phyloP scores from a whole-genome alignment of 1,140 invertebrate species.

The Drosophila lini region DNA sequence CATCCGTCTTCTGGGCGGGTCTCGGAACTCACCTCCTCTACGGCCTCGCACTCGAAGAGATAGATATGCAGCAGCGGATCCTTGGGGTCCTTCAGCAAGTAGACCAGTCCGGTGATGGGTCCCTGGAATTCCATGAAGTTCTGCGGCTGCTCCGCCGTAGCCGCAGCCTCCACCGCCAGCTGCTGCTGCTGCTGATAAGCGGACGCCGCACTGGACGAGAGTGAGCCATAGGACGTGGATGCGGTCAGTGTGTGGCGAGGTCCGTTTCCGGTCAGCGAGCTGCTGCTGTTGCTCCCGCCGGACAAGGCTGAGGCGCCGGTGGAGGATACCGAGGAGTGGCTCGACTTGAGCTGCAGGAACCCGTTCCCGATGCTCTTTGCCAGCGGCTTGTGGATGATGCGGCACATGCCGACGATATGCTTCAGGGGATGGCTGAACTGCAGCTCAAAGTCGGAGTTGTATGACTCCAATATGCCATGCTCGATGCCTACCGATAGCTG shows the following conservation, averaged over 20 bases:
- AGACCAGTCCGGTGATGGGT: slow-evolving; percentile 85
- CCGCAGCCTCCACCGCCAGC: slow-evolving; percentile 50
- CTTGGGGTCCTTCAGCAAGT: slow-evolving; percentile 87
- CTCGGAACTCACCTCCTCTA: slow-evolving; percentile 86
- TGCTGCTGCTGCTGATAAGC: slow-evolving; percentile 70
- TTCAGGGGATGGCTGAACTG: slow-evolving; percentile 87
- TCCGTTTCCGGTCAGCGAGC: slow-evolving; percentile 61
- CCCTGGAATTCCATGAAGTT: slow-evolving; percentile 84
- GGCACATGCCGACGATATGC: slow-evolving; percentile 86
- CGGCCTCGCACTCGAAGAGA: slow-evolving; percentile 87
- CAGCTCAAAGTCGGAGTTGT: slow-evolving; percentile 87
- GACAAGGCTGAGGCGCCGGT: slow-evolving; percentile 28
- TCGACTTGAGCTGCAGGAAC: slow-evolving; percentile 75
- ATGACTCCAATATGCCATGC: slow-evolving; percentile 87
- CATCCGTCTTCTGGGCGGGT: slow-evolving; percentile 36
- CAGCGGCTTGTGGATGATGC: slow-evolving; percentile 77
- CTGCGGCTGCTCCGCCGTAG: slow-evolving; percentile 63
- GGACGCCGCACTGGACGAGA: slow-evolving; percentile 72
- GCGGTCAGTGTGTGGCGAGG: slow-evolving; percentile 71
- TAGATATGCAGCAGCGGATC: slow-evolving; percentile 88
- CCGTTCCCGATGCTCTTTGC: slow-evolving; percentile 75
- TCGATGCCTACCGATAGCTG: slow-evolving; percentile 88
- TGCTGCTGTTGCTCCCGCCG: slow-evolving; percentile 13
- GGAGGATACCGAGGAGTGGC: slow-evolving; percentile 18
- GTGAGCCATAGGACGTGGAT: slow-evolving; percentile 79